A percentile compares a stretch with the other conserved stretches of the same genome.
Evolutionary conservation across 2,888 invertebrate genomes (phyloP).

Genomic region (Cheilosia urbana): DNA sequence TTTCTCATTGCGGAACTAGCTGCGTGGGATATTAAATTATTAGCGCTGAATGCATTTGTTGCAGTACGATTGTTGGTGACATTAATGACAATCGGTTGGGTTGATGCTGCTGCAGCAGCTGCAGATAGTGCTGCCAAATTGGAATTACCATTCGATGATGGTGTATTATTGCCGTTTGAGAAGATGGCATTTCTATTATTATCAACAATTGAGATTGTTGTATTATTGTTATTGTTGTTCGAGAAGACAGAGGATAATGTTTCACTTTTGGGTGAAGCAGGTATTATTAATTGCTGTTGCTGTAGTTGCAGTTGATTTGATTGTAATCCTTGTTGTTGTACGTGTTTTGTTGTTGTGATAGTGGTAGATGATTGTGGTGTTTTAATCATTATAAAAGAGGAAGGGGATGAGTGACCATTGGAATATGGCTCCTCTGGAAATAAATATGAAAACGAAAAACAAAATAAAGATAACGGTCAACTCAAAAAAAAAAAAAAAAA

Average conservation of each 20-base stretch:
- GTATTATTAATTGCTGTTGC: conserved; percentile 23
- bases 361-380: conserved; percentile 73
- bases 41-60: conserved; percentile 59
- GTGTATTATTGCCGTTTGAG: conserved; percentile 35
- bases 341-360: conserved; percentile 69
- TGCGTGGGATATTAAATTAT: conserved; percentile 32
- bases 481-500: conserved; percentile 20
- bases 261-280: conserved; percentile 63
- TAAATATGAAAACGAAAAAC: conserved; percentile 74
- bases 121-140: conserved; percentile 76
- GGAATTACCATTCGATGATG: conserved; percentile 75
- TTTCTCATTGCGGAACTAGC: conserved; percentile 57
- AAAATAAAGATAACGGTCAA: conserved; percentile 58
- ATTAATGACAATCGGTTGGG: conserved; percentile 68
- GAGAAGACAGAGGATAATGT: conserved; percentile 59
- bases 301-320: conserved; percentile 66
- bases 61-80: conserved; percentile 71
- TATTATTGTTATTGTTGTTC: conserved; percentile 67
- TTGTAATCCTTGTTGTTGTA: conserved; percentile 76
- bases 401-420: conserved; percentile 78
- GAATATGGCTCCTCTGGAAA: conserved; percentile 82
- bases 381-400: conserved; percentile 77
- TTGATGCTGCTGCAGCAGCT: conserved; percentile 68
- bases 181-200: conserved; percentile 60
- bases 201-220: conserved; percentile 73